Base-by-base conservation (phyloP, 2,797 vertebrate genomes). In the Gobio occitaniae region DNA sequence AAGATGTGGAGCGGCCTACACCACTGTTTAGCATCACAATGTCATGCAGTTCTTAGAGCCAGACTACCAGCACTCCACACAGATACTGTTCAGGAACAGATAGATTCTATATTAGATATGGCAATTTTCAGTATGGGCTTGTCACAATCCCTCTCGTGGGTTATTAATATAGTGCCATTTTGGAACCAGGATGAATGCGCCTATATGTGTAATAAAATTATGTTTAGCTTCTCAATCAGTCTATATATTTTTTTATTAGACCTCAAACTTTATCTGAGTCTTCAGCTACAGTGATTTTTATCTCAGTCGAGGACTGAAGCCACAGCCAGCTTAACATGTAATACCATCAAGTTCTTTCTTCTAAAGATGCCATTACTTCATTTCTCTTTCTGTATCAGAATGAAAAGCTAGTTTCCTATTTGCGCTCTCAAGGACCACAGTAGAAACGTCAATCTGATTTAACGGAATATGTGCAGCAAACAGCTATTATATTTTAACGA, bases 101-200 rank as follows among this genome's bases (percentile, higher is more conserved):
- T 65, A 68, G 61, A 83, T 76, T 74, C 61, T 44, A 66, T 61
- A 50, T 65, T 65, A 74, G 70, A 75, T 83, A 75, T 65, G 47
- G 32, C 13, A 38, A 38, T 65, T 83, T 65, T 63, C 15, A 48
- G 44, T 16, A 16, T 48, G 36, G 66, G 19, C 79, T 56, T 70
- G 69, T 84, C 72, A 65, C 41, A 61, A 52, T 77, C 56, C 32
- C 25, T 5, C 76, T 15, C 8, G 13, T 75, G 81, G 41, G 59
- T 83, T 83, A 83, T 83, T 75, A 63, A 75, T 83, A 63, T 52
- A 52, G 71, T 66, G 71, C 21, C 71, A 66, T 68, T 77, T 17
- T 10, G 2, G 70, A 83, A 68, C 21, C 74, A 44, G 61, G 72
- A 84, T 74, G 66, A 76, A 83, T 83, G 47, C 1, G 13, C 29